A percentile compares a stretch with the other conserved stretches of the same genome.
Evolutionary conservation across 2,113 vertebrate species (phyloP).

Genomic region (Cacatua alba): DNA sequence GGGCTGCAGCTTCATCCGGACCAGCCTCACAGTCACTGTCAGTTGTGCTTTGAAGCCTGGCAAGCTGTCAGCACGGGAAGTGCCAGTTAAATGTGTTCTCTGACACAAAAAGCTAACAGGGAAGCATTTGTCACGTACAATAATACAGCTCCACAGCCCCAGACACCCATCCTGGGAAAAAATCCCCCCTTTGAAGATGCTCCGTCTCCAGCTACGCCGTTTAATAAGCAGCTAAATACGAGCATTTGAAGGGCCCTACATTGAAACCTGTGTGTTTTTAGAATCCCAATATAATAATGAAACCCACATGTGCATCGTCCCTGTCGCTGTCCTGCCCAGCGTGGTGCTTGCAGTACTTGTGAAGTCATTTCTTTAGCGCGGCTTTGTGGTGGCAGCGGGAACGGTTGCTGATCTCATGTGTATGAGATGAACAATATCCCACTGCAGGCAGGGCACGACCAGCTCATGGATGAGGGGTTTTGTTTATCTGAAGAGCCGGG

Average conservation of each 20-base stretch:
- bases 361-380: neutral
- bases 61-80: neutral
- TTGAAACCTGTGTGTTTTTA: neutral
- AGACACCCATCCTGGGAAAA: neutral
- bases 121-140: neutral
- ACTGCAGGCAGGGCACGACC: neutral
- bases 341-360: neutral
- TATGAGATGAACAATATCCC: neutral
- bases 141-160: neutral
- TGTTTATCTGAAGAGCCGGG: neutral
- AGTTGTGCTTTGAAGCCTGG: constrained; percentile 4
- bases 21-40: neutral
- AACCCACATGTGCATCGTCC: constrained; percentile 1
- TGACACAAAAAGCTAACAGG: constrained; percentile 5
- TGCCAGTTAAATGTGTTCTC: neutral
- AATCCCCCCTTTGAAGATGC: constrained; percentile 8
- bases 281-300: constrained; percentile 9
- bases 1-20: neutral
- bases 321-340: neutral
- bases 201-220: neutral
- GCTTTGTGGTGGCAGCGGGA: neutral
- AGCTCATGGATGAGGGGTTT: neutral
- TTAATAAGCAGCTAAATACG: constrained; percentile 23
- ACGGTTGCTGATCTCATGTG: rapidly evolving
- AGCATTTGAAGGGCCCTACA: neutral